These are phyloP conservation scores for Mimumesa dahlbomi DNA, from an alignment of 2,888 invertebrate species.

Conservation along the genomic window DNA sequence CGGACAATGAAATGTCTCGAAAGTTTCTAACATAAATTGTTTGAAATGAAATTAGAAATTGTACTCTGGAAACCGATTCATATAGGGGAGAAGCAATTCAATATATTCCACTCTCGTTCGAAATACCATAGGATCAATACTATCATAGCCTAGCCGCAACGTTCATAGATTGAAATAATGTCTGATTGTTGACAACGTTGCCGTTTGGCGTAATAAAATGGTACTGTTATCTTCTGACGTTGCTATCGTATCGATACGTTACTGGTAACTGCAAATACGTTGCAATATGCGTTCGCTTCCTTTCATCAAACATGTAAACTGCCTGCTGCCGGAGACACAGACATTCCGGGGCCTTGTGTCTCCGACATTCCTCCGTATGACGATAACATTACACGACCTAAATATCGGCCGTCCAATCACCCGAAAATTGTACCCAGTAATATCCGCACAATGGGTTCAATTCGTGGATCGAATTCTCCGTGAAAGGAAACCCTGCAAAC, in stretches of 20 bases:
- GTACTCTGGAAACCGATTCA: no score
- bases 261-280: conserved; percentile 17
- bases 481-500: no score
- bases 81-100: no score
- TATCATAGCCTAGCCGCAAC: background rate
- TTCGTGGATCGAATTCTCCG: no score
- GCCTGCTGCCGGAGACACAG: background rate
- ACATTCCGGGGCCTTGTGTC: conserved; percentile 3
- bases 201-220: conserved; percentile 20
- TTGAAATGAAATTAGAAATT: no score
- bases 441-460: no score
- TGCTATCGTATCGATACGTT: conserved; percentile 4
- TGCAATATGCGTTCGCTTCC: conserved; percentile 8
- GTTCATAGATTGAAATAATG: conserved; percentile 16
- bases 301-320: conserved; percentile 11
- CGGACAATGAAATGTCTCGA: no score
- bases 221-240: conserved; percentile 13
- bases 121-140: no score
- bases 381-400: background rate
- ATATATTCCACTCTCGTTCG: no score
- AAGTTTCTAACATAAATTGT: no score
- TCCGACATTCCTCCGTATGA: background rate
- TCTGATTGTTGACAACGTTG: conserved; percentile 10
- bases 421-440: no score
- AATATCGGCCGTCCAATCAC: no score